These are phyloP conservation scores for Cepaea nemoralis DNA, from an alignment of 1,140 invertebrate genomes.

Conservation along the genomic window DNA sequence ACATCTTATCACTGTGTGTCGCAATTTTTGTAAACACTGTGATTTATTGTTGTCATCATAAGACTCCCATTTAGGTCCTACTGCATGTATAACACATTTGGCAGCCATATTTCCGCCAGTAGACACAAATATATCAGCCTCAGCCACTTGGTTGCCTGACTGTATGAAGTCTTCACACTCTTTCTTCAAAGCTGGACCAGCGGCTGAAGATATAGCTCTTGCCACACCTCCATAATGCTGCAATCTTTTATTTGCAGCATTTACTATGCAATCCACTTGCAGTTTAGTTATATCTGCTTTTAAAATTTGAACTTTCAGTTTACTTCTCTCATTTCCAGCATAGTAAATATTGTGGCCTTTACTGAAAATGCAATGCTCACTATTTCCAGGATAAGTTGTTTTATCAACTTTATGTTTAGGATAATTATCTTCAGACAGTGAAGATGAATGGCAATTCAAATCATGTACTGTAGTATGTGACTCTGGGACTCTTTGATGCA, in stretches of 20 bases:
- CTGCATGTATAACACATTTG: slow-evolving; percentile 53
- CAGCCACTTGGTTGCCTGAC: slow-evolving; percentile 41
- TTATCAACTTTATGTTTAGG: not conserved
- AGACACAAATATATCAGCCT: slow-evolving; percentile 47
- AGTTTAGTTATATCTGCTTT: slow-evolving; percentile 86
- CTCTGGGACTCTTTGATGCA: not conserved
- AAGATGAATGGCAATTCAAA: not conserved
- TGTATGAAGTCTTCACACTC: slow-evolving; percentile 50
- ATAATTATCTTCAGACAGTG: not conserved
- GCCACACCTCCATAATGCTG: slow-evolving; percentile 87
- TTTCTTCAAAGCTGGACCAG: slow-evolving; percentile 43
- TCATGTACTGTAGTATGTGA: not conserved
- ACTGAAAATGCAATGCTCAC: not conserved
- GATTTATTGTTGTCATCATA: slow-evolving; percentile 35
- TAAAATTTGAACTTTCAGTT: slow-evolving; percentile 48
- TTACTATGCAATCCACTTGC: slow-evolving; percentile 90
- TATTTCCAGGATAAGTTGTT: not conserved
- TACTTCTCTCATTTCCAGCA: not conserved
- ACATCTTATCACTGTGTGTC: slow-evolving; percentile 46
- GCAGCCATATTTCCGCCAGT: slow-evolving; percentile 51
- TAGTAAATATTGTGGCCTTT: not conserved
- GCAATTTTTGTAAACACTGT: slow-evolving; percentile 46
- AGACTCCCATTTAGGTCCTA: slow-evolving; percentile 50
- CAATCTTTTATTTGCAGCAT: slow-evolving; percentile 86
- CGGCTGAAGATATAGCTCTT: slow-evolving; percentile 79